Evolutionary conservation across 2,888 invertebrate species (phyloP), one percentile per base, ranked within the genome.

Genomic region (Bhutanitis thaidina): DNA sequence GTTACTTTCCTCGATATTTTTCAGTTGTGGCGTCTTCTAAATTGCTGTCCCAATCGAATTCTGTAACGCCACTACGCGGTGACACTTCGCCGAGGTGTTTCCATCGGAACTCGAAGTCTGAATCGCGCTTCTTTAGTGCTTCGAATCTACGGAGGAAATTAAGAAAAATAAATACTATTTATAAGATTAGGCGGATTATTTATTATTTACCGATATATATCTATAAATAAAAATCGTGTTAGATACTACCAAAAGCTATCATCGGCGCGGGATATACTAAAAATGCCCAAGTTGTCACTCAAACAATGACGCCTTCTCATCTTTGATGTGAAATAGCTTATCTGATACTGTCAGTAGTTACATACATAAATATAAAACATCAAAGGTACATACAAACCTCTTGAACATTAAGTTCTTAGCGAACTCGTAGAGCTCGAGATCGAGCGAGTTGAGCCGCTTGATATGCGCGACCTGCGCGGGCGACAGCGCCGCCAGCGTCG

Each of bases 341-440:
- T n/a, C n/a, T n/a, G n/a, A n/a, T n/a, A n/a, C n/a, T n/a, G n/a
- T n/a, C n/a, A n/a, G n/a, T n/a, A n/a, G n/a, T n/a, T 29, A 29
- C 29, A 29, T 9, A 8, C 1, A 29, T 9, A 29, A 3, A 29
- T 9, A 29, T 9, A 8, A 29, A 29, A 29, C 29, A 10, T 10
- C 1, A 30, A 34, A 34, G 34, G 27, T 8, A 27, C 34, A 34
- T 12, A 27, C 51, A 37, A 41, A 93, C 93, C 93, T 91, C 80
- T 94, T 93, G 65, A 95, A 94, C 80, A 98, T 94, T 60, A 98
- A 91, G 74, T 94, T 93, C 80, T 95, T 95, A 44, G 98, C 98
- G 87, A 95, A 99, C 60, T 95, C 93, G 79, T 99, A 99, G 48
- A 99, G 91, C 85, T 98, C 95, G 52, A 97, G 91, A 80, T 99